Base-by-base conservation (phyloP, 2,113 vertebrate species). In the Phainopepla nitens region DNA sequence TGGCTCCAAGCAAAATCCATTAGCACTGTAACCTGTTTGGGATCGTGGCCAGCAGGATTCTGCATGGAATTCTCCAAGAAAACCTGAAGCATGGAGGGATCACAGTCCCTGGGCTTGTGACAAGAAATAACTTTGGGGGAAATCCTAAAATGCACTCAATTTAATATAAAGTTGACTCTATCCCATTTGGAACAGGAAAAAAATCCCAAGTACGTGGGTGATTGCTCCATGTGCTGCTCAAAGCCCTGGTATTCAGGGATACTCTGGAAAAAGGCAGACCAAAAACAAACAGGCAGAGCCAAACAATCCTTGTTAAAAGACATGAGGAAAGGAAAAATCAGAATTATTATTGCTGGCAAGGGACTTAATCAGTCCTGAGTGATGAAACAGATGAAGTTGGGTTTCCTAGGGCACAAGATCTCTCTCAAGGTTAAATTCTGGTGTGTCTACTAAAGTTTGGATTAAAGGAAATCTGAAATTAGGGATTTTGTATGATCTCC, bases 61-160 rank as follows among this genome's bases (percentile, higher is more conserved):
- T 81, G 86, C 33, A 5, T 0, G 12, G 93, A 94, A 69, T 9
- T 45, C 8, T 53, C 1, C 4, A 42, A 85, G 82, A 85, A 93
- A 93, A 64, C 41, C 25, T 28, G 1, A 66, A 61, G 9, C 22
- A 33, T 0, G 0, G 31, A 54, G 14, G 41, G 60, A 65, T 61
- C 89, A 47, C 39, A 44, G n/a, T 28, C 49, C 89, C 35, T 56
- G 73, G 36, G 61, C 24, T 89, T 75, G 69, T 89, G 65, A 71
- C 61, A 79, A 94, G 51, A 78, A 93, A 81, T 20, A 54, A 12
- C 18, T 87, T 75, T 60, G 78, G 13, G 84, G 53, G 21, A 73
- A 94, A 94, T 94, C 90, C 90, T 85, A 41, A 93, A 93, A 94
- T 17, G 65, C 51, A 25, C 25, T 87, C 51, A 45, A 19, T 82